Conservation (phyloP, 2,888 invertebrate species). For the Mallateleia sp. region DNA sequence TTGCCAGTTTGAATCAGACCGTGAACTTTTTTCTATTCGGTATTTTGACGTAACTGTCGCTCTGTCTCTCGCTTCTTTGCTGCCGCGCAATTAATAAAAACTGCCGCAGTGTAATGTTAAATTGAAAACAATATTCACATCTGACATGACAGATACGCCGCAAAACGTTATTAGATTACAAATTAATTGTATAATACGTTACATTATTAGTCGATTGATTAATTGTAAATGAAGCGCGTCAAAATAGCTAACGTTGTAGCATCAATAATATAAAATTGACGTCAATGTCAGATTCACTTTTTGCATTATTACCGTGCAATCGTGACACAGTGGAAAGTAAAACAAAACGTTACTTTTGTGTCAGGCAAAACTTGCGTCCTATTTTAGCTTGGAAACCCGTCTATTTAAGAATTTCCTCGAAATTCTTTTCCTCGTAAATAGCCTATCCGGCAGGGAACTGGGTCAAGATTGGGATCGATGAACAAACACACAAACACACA, state of each 20-base stretch:
- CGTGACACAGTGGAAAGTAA: slow-evolving; percentile 34
- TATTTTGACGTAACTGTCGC: slow-evolving; percentile 31
- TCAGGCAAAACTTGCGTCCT: slow-evolving; percentile 27
- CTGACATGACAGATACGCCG: slow-evolving; percentile 26
- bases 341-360: slow-evolving; percentile 48
- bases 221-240: slow-evolving; percentile 36
- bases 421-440: slow-evolving; percentile 58
- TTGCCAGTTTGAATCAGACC: slow-evolving; percentile 53
- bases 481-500: slow-evolving; percentile 50
- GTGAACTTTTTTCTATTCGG: slow-evolving; percentile 37
- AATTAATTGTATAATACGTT: slow-evolving; percentile 46
- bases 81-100: slow-evolving; percentile 50
- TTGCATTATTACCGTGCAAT: slow-evolving; percentile 34
- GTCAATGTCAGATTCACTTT: slow-evolving; percentile 47
- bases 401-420: slow-evolving; percentile 57
- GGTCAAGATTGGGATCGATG: slow-evolving; percentile 75
- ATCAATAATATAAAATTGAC: slow-evolving; percentile 60
- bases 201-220: slow-evolving; percentile 49
- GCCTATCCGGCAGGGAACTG: slow-evolving; percentile 58
- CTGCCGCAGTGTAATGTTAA: slow-evolving; percentile 38
- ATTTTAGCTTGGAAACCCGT: slow-evolving; percentile 50
- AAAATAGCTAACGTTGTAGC: slow-evolving; percentile 24
- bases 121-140: slow-evolving; percentile 39
- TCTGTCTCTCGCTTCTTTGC: background rate
- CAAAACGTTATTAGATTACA: slow-evolving; percentile 55